Percentiles rank a stretch among this genome's conserved stretches.
phyloP scores from a whole-genome alignment of 2,888 invertebrate genomes.

The Scaptomyza reducta region DNA sequence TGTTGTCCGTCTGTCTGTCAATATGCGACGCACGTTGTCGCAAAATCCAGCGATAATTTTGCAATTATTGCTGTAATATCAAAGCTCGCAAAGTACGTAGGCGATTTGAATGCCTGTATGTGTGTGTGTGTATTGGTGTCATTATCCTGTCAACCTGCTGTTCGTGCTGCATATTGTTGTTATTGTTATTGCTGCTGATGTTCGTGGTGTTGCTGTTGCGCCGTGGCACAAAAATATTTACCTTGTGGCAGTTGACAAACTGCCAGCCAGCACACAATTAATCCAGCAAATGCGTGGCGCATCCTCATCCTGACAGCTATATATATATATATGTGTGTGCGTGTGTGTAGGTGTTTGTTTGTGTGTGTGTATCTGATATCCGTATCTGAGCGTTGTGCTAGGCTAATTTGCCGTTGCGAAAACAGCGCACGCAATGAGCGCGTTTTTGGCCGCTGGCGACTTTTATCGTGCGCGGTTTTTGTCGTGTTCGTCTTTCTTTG shows the following conservation, averaged over 20 bases:
- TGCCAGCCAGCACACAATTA: conserved; percentile 77
- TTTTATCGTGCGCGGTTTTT: conserved; percentile 63
- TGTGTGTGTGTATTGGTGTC: conserved; percentile 18
- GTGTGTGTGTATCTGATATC: conserved; percentile 17
- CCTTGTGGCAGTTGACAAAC: conserved; percentile 81
- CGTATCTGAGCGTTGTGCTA: conserved; percentile 2
- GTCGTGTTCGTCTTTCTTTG: conserved; percentile 10
- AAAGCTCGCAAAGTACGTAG: conserved; percentile 47
- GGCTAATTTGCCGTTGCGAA: conserved; percentile 66
- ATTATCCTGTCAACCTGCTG: conserved; percentile 44
- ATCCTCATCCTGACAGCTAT: conserved; percentile 50
- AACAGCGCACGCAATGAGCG: conserved; percentile 73
- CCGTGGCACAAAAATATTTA: conserved; percentile 74
- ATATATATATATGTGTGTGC: too few relatives aligned
- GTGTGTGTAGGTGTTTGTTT: conserved; percentile 9
- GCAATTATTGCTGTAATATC: conserved; percentile 76
- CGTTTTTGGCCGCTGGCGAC: conserved; percentile 73
- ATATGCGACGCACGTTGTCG: conserved; percentile 65
- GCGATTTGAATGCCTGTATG: background rate
- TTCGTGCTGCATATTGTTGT: conserved; percentile 35
- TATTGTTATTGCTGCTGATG: conserved; percentile 29
- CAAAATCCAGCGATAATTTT: conserved; percentile 75
- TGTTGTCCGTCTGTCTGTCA: conserved; percentile 37
- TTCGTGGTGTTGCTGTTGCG: conserved; percentile 25
- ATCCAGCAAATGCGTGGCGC: conserved; percentile 77